Percentiles rank a stretch among this genome's conserved stretches.
These are phyloP conservation scores for Tychaedon coryphoeus DNA, from an alignment of 2,113 vertebrate genomes.

Conservation along the genomic window DNA sequence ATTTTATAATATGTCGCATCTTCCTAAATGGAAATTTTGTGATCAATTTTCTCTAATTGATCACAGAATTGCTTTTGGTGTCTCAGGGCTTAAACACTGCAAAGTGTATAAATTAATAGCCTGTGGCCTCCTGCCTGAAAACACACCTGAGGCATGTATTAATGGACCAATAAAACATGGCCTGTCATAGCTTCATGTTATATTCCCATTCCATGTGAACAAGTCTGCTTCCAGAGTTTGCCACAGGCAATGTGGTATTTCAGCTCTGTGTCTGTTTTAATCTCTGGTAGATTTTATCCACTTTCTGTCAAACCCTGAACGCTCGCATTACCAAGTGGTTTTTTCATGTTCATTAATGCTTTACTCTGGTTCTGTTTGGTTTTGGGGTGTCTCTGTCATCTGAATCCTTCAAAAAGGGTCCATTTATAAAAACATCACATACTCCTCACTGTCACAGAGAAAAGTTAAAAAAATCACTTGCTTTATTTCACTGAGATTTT, in stretches of 20 bases:
- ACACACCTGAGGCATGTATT: constrained; percentile 49
- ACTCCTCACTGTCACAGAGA: neutral
- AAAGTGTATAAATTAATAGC: constrained; percentile 44
- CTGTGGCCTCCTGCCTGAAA: constrained; percentile 50
- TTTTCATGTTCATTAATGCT: constrained; percentile 16
- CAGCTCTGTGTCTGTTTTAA: constrained; percentile 45
- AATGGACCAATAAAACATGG: constrained; percentile 57
- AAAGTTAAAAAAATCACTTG: neutral
- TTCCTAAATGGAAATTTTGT: neutral
- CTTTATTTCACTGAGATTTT: neutral
- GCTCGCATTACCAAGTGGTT: neutral
- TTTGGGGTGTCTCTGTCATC: neutral
- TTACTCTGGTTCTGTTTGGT: neutral
- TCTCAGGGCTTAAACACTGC: constrained; percentile 24
- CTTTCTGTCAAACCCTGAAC: constrained; percentile 36
- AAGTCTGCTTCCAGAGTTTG: constrained; percentile 31
- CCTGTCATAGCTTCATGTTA: constrained; percentile 8
- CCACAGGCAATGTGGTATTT: constrained; percentile 54
- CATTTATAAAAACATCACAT: neutral
- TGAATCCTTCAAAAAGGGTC: neutral
- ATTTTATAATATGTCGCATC: neutral
- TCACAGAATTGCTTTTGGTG: constrained; percentile 29
- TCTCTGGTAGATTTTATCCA: constrained; percentile 33
- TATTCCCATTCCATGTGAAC: constrained; percentile 50
- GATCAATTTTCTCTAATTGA: neutral